Evolutionary conservation across 2,888 invertebrate genomes (phyloP).

Genomic region (Sepiola atlantica): DNA sequence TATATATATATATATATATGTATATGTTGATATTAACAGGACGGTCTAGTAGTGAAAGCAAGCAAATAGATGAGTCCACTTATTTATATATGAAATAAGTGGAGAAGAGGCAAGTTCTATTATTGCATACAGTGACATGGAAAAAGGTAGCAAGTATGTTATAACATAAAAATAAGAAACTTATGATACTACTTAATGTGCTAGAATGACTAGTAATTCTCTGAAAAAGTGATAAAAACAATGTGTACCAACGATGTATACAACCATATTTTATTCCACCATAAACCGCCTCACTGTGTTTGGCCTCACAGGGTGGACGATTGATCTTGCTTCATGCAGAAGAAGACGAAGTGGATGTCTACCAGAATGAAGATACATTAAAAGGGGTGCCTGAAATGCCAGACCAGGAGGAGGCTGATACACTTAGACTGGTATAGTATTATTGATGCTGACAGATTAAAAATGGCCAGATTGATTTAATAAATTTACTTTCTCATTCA

Average conservation of each 20-base stretch:
- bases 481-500: background rate
- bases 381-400: constrained; percentile 44
- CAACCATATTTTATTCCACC: background rate
- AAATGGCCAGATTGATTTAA: background rate
- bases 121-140: background rate
- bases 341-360: constrained; percentile 40
- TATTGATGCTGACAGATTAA: constrained; percentile 4
- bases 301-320: constrained; percentile 47
- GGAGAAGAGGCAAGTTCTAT: background rate
- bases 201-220: background rate
- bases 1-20: background rate
- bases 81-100: background rate
- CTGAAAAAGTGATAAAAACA: background rate
- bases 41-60: background rate
- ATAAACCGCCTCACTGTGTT: constrained; percentile 39
- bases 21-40: background rate
- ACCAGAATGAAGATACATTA: constrained; percentile 47
- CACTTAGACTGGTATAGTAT: constrained; percentile 46
- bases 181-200: background rate
- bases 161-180: background rate
- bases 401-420: constrained; percentile 46
- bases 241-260: background rate
- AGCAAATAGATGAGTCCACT: background rate
- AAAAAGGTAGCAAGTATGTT: background rate
- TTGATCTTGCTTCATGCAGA: constrained; percentile 43